These are phyloP conservation scores for Gadopsis bispinosus DNA, from an alignment of 2,797 vertebrate species.

Conservation along the genomic window DNA sequence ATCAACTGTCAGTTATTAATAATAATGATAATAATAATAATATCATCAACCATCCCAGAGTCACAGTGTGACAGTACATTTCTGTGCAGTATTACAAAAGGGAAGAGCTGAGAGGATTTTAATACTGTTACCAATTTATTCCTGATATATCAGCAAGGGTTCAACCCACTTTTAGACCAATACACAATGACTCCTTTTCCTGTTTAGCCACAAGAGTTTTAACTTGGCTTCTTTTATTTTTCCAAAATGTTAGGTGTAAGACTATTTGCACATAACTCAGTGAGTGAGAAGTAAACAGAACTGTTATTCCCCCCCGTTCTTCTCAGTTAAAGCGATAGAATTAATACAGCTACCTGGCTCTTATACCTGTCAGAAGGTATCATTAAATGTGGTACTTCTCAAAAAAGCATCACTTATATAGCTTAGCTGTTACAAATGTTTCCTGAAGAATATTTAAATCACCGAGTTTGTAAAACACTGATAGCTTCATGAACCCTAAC, in stretches of 20 bases:
- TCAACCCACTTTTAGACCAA: neutral
- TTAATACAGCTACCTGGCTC: neutral
- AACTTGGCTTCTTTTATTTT: neutral
- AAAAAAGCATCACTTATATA: neutral
- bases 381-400: neutral
- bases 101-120: slow-evolving; percentile 10
- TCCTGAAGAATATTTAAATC: neutral
- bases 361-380: neutral
- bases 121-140: neutral
- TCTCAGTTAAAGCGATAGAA: neutral
- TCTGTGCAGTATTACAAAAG: slow-evolving; percentile 16
- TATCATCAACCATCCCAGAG: slow-evolving; percentile 45
- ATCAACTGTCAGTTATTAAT: slow-evolving; percentile 7
- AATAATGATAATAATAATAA: no score
- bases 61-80: slow-evolving; percentile 27
- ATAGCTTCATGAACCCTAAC: neutral
- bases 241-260: neutral
- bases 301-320: neutral
- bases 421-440: neutral
- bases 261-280: neutral
- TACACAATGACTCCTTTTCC: neutral
- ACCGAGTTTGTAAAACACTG: neutral
- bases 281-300: neutral
- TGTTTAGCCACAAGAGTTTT: neutral
- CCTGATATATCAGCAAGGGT: neutral